Evolutionary conservation across 2,888 invertebrate genomes (phyloP).

Genomic region (Athripsodes cinereus): DNA sequence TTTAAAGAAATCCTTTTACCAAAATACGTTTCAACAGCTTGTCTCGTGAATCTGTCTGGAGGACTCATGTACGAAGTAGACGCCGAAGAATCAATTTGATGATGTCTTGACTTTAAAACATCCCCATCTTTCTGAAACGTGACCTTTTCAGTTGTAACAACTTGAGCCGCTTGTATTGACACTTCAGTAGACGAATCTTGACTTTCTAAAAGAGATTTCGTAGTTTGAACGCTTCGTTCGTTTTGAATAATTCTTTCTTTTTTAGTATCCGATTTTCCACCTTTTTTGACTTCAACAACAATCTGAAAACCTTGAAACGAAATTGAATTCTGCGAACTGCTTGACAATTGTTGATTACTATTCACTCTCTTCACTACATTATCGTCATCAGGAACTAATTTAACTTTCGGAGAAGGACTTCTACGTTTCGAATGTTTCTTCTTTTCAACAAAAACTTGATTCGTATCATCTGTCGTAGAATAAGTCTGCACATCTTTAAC

Average conservation of each 20-base stretch:
- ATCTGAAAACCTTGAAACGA: conserved; percentile 24
- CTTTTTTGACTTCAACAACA: conserved; percentile 20
- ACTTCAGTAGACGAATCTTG: conserved; percentile 20
- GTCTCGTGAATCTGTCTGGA: conserved; percentile 39
- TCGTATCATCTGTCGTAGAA: conserved; percentile 18
- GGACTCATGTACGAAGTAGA: conserved; percentile 50
- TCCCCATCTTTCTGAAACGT: conserved; percentile 7
- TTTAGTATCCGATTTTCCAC: conserved; percentile 1
- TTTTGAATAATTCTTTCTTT: conserved; percentile 6
- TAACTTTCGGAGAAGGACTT: conserved; percentile 29
- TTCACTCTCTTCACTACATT: not conserved
- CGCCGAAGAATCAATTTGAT: conserved; percentile 43
- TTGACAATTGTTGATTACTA: conserved; percentile 7
- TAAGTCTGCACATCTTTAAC: not conserved
- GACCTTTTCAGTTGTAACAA: conserved; percentile 15
- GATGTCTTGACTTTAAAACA: not conserved
- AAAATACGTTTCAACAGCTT: conserved; percentile 13
- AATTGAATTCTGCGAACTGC: conserved; percentile 12
- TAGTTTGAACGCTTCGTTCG: not conserved
- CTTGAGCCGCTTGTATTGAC: conserved; percentile 19
- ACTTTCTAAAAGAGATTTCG: not conserved
- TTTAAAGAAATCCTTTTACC: conserved; percentile 3
- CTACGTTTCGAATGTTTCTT: conserved; percentile 31
- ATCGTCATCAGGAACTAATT: not conserved
- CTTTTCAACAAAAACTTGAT: not conserved